These are phyloP conservation scores for Drosophila eohydei DNA, from an alignment of 2,888 invertebrate genomes.

Conservation along the genomic window DNA sequence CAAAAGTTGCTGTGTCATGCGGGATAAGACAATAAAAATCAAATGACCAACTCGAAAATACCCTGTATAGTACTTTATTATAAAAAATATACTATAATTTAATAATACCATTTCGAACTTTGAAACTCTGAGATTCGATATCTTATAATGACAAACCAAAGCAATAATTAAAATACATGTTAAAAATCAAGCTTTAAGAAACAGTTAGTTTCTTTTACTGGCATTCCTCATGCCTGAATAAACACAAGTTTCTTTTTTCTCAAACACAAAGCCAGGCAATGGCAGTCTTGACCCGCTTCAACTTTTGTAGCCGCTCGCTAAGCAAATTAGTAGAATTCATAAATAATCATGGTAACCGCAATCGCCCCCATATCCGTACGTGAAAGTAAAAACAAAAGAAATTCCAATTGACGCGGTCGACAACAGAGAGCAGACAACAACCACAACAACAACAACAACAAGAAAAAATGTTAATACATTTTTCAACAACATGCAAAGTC, in stretches of 20 bases:
- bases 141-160: neutral
- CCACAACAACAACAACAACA: constrained; percentile 27
- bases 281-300: constrained; percentile 65
- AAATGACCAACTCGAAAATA: neutral
- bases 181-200: neutral
- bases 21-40: constrained; percentile 4
- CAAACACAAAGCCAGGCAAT: constrained; percentile 10
- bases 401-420: constrained; percentile 62
- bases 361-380: constrained; percentile 63
- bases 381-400: constrained; percentile 77
- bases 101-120: neutral
- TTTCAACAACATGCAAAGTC: constrained; percentile 70
- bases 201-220: constrained; percentile 9
- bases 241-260: constrained; percentile 60
- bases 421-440: constrained; percentile 13
- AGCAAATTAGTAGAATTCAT: constrained; percentile 71
- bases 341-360: constrained; percentile 57
- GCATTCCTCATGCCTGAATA: constrained; percentile 42
- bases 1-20: constrained; percentile 33
- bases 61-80: neutral
- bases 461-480: constrained; percentile 56
- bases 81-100: neutral
- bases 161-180: neutral
- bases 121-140: neutral
- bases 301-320: constrained; percentile 58